phyloP scores from a whole-genome alignment of 2,888 invertebrate genomes.

The Epinotia nisella region DNA sequence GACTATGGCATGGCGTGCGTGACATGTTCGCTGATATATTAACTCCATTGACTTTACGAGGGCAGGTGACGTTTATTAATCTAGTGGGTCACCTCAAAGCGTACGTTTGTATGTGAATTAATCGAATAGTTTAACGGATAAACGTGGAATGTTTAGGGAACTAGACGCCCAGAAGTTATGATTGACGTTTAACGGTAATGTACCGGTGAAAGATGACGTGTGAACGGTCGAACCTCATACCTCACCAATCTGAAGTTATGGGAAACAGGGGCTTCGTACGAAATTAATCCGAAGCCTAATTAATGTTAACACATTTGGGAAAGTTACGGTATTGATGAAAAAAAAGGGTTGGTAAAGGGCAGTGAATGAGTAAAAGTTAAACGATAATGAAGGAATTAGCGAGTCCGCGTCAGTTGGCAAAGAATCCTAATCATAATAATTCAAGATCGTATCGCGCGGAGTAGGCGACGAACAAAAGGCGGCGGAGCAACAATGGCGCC shows the following conservation, averaged over 20 bases:
- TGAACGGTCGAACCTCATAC: slow-evolving; percentile 23
- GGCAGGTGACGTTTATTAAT: slow-evolving; percentile 77
- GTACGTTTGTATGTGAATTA: slow-evolving; percentile 65
- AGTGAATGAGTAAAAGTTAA: slow-evolving; percentile 50
- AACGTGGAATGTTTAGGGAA: slow-evolving; percentile 58
- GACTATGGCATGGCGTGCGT: slow-evolving; percentile 68
- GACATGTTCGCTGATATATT: slow-evolving; percentile 72
- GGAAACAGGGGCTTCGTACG: not conserved
- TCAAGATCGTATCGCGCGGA: slow-evolving; percentile 81
- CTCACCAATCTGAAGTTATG: slow-evolving; percentile 29
- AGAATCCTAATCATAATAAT: slow-evolving; percentile 85
- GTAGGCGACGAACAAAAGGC: slow-evolving; percentile 83
- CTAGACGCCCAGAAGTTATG: slow-evolving; percentile 42
- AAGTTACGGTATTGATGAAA: not conserved
- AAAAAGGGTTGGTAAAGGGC: slow-evolving; percentile 33
- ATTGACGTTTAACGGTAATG: slow-evolving; percentile 44
- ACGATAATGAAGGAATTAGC: slow-evolving; percentile 80
- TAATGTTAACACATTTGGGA: slow-evolving; percentile 13
- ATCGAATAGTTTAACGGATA: slow-evolving; percentile 60
- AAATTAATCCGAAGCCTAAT: slow-evolving; percentile 3
- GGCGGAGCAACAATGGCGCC: slow-evolving; percentile 79
- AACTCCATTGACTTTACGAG: slow-evolving; percentile 79
- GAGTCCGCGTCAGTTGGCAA: slow-evolving; percentile 79
- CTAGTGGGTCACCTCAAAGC: slow-evolving; percentile 67
- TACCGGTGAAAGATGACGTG: slow-evolving; percentile 30